A percentile compares a stretch with the other conserved stretches of the same genome.
Conservation (phyloP, 37 sponge, comb jelly and placozoan species). For the Geodia barretti region DNA sequence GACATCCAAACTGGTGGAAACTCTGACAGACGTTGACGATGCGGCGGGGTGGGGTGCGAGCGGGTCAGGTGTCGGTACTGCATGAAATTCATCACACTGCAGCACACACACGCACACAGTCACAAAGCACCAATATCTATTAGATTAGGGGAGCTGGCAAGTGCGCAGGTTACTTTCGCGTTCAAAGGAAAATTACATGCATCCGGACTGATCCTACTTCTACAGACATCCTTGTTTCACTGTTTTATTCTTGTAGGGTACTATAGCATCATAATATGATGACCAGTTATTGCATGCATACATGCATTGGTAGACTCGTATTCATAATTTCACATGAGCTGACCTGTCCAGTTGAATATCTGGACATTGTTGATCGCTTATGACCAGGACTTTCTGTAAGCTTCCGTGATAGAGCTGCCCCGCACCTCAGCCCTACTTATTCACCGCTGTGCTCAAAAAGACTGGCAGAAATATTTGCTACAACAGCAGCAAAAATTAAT, state of each 20-base stretch:
- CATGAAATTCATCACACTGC: slow-evolving; percentile 89
- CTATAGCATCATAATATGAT: no score
- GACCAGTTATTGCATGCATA: no score
- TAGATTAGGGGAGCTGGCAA: not conserved
- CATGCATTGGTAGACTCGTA: not conserved
- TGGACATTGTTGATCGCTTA: slow-evolving; percentile 63
- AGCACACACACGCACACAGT: not conserved
- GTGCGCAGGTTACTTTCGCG: not conserved
- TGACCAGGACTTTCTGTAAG: slow-evolving; percentile 83
- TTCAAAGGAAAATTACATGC: not conserved
- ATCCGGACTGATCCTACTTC: no score
- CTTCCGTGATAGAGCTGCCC: slow-evolving; percentile 80
- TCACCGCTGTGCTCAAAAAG: no score
- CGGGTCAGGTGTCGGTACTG: slow-evolving; percentile 94
- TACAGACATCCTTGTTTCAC: no score
- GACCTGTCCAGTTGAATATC: slow-evolving; percentile 87
- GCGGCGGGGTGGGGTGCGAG: slow-evolving; percentile 82
- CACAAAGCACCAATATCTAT: not conserved
- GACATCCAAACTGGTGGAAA: slow-evolving; percentile 95
- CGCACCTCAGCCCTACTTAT: slow-evolving; percentile 82
- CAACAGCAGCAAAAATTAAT: no score
- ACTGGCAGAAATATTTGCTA: no score
- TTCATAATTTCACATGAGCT: no score
- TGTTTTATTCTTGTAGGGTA: no score
- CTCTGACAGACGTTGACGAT: slow-evolving; percentile 87